These are phyloP conservation scores for Drosophila borborema DNA, from an alignment of 2,888 invertebrate species.

Conservation along the genomic window DNA sequence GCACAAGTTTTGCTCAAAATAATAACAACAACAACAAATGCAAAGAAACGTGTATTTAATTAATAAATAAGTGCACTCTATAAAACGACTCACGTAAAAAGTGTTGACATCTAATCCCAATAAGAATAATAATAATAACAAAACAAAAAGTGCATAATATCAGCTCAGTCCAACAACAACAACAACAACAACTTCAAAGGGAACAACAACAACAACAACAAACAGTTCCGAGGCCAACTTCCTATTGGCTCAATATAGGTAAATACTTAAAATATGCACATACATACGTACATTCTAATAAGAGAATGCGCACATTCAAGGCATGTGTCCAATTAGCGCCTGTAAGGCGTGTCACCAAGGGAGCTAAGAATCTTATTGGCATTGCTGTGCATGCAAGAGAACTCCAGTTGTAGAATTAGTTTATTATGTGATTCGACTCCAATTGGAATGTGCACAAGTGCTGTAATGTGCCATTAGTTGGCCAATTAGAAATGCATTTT, in stretches of 20 bases:
- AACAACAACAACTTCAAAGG: constrained; percentile 27
- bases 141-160: constrained; percentile 50
- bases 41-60: constrained; percentile 14
- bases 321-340: constrained; percentile 37
- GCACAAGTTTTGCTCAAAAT: constrained; percentile 70
- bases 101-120: constrained; percentile 24
- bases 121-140: not conserved
- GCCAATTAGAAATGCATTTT: not conserved
- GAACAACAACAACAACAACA: constrained; percentile 32
- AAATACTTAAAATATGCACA: constrained; percentile 42
- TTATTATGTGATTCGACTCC: not conserved
- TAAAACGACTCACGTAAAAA: constrained; percentile 22
- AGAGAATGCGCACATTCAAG: not conserved
- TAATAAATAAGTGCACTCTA: constrained; percentile 33
- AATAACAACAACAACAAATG: constrained; percentile 40
- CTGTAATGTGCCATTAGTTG: not conserved
- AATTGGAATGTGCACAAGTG: not conserved
- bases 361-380: not conserved
- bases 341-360: constrained; percentile 25
- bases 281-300: not conserved
- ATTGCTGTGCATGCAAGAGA: not conserved
- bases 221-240: constrained; percentile 15
- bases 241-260: constrained; percentile 57
- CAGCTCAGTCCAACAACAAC: constrained; percentile 22
- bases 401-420: not conserved